phyloP scores from a whole-genome alignment of 1,140 invertebrate genomes.

The Zaprionus nigranus region DNA sequence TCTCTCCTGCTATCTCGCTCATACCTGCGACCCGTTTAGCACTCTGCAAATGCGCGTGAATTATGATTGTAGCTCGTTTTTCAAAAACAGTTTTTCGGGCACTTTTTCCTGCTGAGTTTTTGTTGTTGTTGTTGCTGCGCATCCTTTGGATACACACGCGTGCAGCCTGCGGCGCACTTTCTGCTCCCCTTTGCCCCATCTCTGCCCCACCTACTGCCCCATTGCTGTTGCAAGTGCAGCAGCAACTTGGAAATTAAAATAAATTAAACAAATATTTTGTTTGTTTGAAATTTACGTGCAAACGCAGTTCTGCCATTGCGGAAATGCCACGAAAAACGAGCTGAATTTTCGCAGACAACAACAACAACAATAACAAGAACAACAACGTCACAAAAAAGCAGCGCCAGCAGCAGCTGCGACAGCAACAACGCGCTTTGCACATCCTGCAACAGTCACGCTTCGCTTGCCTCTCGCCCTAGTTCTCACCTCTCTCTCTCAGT shows the following conservation, averaged over 20 bases:
- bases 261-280: slow-evolving; percentile 82
- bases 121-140: slow-evolving; percentile 41
- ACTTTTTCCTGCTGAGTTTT: slow-evolving; percentile 30
- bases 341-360: slow-evolving; percentile 3
- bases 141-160: slow-evolving; percentile 53
- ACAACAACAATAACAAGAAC: slow-evolving; percentile 12
- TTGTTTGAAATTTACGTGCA: slow-evolving; percentile 77
- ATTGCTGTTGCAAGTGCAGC: slow-evolving; percentile 16
- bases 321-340: slow-evolving; percentile 56
- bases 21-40: slow-evolving; percentile 4
- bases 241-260: slow-evolving; percentile 79
- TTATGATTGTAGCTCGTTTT: slow-evolving; percentile 80
- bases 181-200: neutral
- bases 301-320: slow-evolving; percentile 57
- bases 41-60: slow-evolving; percentile 62
- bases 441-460: slow-evolving; percentile 3
- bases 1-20: slow-evolving; percentile 13
- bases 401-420: neutral
- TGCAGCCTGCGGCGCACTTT: slow-evolving; percentile 47
- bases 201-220: neutral
- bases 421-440: slow-evolving; percentile 2
- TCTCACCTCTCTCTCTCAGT: no score
- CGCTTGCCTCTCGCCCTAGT: neutral
- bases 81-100: slow-evolving; percentile 40
- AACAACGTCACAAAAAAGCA: neutral